Base-by-base conservation (phyloP, 2,888 invertebrate species). In the Celastrina argiolus region DNA sequence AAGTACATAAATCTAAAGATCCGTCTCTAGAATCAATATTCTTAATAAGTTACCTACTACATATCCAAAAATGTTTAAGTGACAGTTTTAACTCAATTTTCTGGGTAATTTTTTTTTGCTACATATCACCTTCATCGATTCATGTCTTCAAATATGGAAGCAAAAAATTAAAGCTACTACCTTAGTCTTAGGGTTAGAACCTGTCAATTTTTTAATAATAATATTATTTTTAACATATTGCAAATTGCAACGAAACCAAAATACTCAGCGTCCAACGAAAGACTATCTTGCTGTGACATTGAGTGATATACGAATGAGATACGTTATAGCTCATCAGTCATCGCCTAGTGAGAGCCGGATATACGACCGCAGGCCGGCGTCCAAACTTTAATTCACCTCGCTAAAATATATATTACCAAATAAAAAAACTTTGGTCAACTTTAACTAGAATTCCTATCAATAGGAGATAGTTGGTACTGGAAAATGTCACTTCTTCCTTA, bases 271-370 rank as follows among this genome's bases (percentile, higher is more conserved):
- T 26, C 51, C 22, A 22, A 12, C 12, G 22, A 26, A 51, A 51
- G 51, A 51, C 51, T 51, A 59, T 59, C 16, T 34, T 14, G 0
- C 34, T 8, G 59, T 59, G 59, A 59, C 34, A 59, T 31, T 59
- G 59, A 59, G 59, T 59, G 59, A 34, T 34, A 59, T 10, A 59
- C 34, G 59, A 36, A 36, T 34, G 34, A 59, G 34, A 59, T 59
- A 31, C 18, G 31, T 34, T 16, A 59, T 34, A 16, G 51, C 22
- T 59, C 18, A 59, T 59, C 59, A 36, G 31, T 59, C 59, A 34
- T 59, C 36, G 18, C 51, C 51, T 5, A 59, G 36, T 36, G 18
- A 59, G 34, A 34, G 34, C 59, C 59, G 59, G 59, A 59, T 34
- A 59, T 26, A 22, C 51, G 51, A 51, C 14, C 22, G 22, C 51